phyloP scores from a whole-genome alignment of 1,140 invertebrate species.

The Tetranychus cinnabarinus region DNA sequence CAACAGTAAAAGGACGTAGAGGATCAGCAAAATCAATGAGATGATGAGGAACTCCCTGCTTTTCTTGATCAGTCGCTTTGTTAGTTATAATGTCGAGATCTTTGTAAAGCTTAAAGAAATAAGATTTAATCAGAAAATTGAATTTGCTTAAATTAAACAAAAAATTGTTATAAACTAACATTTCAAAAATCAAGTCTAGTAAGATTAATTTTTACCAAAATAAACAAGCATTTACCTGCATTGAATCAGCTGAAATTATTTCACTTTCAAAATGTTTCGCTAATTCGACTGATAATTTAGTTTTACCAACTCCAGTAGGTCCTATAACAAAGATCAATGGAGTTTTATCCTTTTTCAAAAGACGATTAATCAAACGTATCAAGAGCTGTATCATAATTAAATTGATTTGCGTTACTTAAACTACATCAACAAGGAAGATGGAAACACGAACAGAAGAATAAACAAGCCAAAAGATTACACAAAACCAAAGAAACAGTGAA shows the following conservation, averaged over 20 bases:
- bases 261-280: conserved; percentile 70
- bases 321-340: conserved; percentile 70
- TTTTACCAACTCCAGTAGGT: conserved; percentile 87
- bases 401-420: too few relatives aligned
- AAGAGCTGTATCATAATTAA: too few relatives aligned
- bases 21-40: conserved; percentile 67
- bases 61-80: conserved; percentile 68
- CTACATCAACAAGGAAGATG: too few relatives aligned
- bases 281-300: conserved; percentile 75
- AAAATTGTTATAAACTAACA: too few relatives aligned
- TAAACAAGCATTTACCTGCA: conserved; percentile 47
- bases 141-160: background rate
- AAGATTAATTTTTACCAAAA: background rate
- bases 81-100: conserved; percentile 84
- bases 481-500: too few relatives aligned
- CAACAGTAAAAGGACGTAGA: conserved; percentile 48
- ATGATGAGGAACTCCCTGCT: conserved; percentile 50
- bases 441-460: too few relatives aligned
- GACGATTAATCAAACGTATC: too few relatives aligned
- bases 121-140: conserved; percentile 6
- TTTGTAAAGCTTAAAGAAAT: conserved; percentile 56
- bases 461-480: too few relatives aligned
- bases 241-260: conserved; percentile 94
- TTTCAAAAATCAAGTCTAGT: background rate
- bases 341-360: background rate